Evolutionary conservation across 1,140 invertebrate species (phyloP), one percentile per base, ranked within the genome.

Genomic region (Pseudomyrmex cubaensis): DNA sequence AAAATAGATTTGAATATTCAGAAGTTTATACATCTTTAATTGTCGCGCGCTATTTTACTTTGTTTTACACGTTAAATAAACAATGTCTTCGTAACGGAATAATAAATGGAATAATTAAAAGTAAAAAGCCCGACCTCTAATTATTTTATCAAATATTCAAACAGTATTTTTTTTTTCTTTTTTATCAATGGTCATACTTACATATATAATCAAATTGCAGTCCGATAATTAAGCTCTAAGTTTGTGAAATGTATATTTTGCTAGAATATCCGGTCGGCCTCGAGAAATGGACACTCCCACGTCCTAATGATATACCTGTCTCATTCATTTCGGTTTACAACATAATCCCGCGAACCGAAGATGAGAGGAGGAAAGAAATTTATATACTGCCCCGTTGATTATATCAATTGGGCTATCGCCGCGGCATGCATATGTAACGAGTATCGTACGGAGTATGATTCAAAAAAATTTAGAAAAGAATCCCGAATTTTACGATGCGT

Each of bases 401-500:
- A 35, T 35, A 87, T 86, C 85, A 59, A 83, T 22, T 59, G 64
- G 13, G 10, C 85, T 63, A 87, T 86, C 85, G 67, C 44, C 22
- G 17, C 73, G 15, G 20, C 50, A 54, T 59, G 17, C 9, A 1
- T 9, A 9, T 13, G n/a, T 50, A 17, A 61, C 76, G 46, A 46
- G 48, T 20, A 52, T 48, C 62, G 54, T 17, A 59, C 4, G 17
- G 66, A 35, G 20, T 62, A 70, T 63, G 70, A 72, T 73, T 80
- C 22, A 17, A 83, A 77, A 87, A 87, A 85, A 35, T 35, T 78
- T 76, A 56, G 35, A 54, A 70, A 84, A 64, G 52, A 56, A 57
- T 63, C 15, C 54, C 52, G 35, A 44, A 9, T 85, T 88, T 88
- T 88, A 87, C 82, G 86, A 87, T 13, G 35, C 73, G 57, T 17